Percentiles rank a stretch among this genome's conserved stretches.
These are phyloP conservation scores for Paedocypris micromegethes DNA, from an alignment of 2,797 vertebrate species.

Conservation along the genomic window DNA sequence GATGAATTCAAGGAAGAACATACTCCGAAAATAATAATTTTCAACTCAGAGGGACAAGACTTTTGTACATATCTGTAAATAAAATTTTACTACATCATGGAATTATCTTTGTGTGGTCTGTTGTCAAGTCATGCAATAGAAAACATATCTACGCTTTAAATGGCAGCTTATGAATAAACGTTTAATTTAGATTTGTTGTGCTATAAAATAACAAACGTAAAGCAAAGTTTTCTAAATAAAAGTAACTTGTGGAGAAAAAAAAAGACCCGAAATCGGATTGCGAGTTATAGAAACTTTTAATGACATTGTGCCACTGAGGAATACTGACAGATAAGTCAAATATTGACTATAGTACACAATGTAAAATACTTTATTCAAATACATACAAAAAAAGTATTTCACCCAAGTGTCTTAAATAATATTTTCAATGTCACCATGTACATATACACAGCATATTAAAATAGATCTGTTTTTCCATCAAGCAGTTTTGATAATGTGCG, in stretches of 20 bases:
- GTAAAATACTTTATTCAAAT: constrained; percentile 97
- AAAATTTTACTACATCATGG: constrained; percentile 57
- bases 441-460: constrained; percentile 97
- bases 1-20: constrained; percentile 7
- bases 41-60: constrained; percentile 57
- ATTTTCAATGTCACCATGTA: constrained; percentile 92
- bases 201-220: no score
- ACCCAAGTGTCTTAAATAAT: constrained; percentile 85
- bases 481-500: constrained; percentile 64
- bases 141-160: not conserved
- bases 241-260: not conserved
- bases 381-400: constrained; percentile 88
- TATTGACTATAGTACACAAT: constrained; percentile 76
- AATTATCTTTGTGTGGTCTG: constrained; percentile 10
- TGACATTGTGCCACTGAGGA: constrained; percentile 14
- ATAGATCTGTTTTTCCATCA: constrained; percentile 73
- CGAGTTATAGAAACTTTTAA: not conserved
- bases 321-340: constrained; percentile 58
- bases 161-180: no score
- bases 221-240: no score
- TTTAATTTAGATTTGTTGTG: no score
- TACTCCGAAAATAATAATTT: constrained; percentile 4
- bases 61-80: constrained; percentile 73
- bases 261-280: not conserved
- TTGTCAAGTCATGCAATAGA: not conserved